Conservation (phyloP, 2,888 invertebrate species). For the Melolontha melolontha region DNA sequence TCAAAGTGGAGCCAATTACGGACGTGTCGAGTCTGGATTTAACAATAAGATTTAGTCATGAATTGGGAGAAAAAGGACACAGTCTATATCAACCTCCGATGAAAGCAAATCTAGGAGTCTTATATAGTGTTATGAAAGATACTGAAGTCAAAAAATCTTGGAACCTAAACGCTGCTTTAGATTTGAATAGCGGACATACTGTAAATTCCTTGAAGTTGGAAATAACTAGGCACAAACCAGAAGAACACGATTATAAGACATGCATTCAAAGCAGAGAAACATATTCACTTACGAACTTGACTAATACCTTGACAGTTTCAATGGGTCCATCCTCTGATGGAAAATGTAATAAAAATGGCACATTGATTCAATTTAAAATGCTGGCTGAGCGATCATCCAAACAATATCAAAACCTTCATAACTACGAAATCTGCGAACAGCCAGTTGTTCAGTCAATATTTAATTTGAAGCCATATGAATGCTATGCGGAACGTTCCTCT, state of each 20-base stretch:
- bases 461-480: slow-evolving; percentile 50
- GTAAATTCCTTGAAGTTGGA: slow-evolving; percentile 55
- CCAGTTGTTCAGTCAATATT: slow-evolving; percentile 50
- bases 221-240: slow-evolving; percentile 57
- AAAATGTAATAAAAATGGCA: slow-evolving; percentile 58
- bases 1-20: slow-evolving; percentile 53
- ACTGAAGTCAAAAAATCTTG: slow-evolving; percentile 56
- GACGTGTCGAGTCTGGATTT: slow-evolving; percentile 56
- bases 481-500: slow-evolving; percentile 56
- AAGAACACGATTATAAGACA: slow-evolving; percentile 59
- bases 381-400: slow-evolving; percentile 60
- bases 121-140: slow-evolving; percentile 57
- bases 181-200: slow-evolving; percentile 57
- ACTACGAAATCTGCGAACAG: slow-evolving; percentile 52
- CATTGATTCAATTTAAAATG: slow-evolving; percentile 55
- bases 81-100: slow-evolving; percentile 48
- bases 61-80: slow-evolving; percentile 47
- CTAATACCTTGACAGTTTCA: slow-evolving; percentile 55
- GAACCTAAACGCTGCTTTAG: slow-evolving; percentile 57
- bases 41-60: slow-evolving; percentile 53
- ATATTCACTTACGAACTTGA: slow-evolving; percentile 56
- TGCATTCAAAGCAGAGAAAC: slow-evolving; percentile 61
- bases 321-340: slow-evolving; percentile 58
- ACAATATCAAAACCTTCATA: slow-evolving; percentile 55
- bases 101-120: slow-evolving; percentile 55